Conservation (phyloP, 1,140 invertebrate genomes). For the Ostrea denselamellosa region DNA sequence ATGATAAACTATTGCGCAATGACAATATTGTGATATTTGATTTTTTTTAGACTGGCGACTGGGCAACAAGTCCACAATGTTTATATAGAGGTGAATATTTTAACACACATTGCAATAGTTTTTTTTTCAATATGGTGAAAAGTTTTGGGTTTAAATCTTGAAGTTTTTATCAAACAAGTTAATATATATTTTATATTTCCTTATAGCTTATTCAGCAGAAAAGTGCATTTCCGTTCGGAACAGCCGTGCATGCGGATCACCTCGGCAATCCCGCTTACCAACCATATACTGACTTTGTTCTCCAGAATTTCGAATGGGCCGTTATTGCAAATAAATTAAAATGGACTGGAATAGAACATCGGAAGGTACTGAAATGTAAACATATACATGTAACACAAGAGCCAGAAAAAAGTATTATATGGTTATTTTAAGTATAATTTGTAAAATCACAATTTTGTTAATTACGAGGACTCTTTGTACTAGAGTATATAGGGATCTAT, state of each 20-base stretch:
- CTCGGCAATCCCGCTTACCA: conserved; percentile 16
- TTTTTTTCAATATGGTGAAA: no score
- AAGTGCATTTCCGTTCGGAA: conserved; percentile 54
- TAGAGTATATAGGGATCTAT: no score
- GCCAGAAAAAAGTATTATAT: no score
- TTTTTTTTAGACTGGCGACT: not conserved
- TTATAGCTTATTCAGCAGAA: conserved; percentile 47
- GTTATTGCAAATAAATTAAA: conserved; percentile 54
- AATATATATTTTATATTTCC: not conserved
- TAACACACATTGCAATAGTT: no score
- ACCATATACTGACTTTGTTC: conserved; percentile 51
- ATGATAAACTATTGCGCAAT: no score
- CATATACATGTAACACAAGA: no score
- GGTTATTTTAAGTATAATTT: no score
- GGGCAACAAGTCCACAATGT: not conserved
- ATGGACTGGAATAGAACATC: conserved; percentile 55
- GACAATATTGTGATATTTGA: no score
- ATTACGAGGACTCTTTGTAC: no score
- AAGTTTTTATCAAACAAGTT: not conserved
- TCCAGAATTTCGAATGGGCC: conserved; percentile 60
- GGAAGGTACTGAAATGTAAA: not conserved
- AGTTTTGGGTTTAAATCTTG: no score
- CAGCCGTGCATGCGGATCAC: conserved; percentile 41
- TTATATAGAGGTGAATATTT: not conserved
- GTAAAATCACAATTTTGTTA: no score